Percentiles rank a stretch among this genome's conserved stretches.
These are phyloP conservation scores for Rugalucina vietnamica DNA, from an alignment of 2,888 invertebrate species.

Conservation along the genomic window DNA sequence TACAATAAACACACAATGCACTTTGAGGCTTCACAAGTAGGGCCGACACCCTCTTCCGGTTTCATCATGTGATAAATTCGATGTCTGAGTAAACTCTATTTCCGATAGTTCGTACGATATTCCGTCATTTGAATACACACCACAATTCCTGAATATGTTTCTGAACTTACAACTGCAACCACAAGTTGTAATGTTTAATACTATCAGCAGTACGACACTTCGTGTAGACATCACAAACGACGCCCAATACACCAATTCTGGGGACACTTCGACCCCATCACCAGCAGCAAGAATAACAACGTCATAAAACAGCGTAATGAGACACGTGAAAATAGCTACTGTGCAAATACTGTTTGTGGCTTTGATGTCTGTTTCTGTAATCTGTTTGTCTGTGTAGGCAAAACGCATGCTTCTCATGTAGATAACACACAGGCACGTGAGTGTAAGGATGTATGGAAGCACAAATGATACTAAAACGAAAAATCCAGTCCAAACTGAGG, in stretches of 20 bases:
- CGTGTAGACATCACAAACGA: conserved; percentile 28
- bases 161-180: conserved; percentile 14
- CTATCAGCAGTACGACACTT: conserved; percentile 13
- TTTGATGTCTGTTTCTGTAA: conserved; percentile 27
- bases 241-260: conserved; percentile 18
- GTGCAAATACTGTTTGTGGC: conserved; percentile 37
- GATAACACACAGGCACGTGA: conserved; percentile 44
- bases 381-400: conserved; percentile 26
- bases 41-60: neutral
- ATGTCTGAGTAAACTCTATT: conserved; percentile 25
- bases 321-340: conserved; percentile 29
- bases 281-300: conserved; percentile 25
- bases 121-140: neutral
- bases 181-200: conserved; percentile 19
- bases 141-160: neutral
- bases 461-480: conserved; percentile 48
- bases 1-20: no score
- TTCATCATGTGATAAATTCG: neutral
- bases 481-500: conserved; percentile 58
- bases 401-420: conserved; percentile 36
- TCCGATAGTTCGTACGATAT: conserved; percentile 34
- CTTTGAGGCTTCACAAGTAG: neutral
- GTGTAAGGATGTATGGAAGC: conserved; percentile 50
- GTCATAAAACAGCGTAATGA: conserved; percentile 23
- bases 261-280: conserved; percentile 16